A percentile compares a stretch with the other conserved stretches of the same genome.
Evolutionary conservation across 2,797 vertebrate genomes (phyloP).

Genomic region (Chloroceryle inda): DNA sequence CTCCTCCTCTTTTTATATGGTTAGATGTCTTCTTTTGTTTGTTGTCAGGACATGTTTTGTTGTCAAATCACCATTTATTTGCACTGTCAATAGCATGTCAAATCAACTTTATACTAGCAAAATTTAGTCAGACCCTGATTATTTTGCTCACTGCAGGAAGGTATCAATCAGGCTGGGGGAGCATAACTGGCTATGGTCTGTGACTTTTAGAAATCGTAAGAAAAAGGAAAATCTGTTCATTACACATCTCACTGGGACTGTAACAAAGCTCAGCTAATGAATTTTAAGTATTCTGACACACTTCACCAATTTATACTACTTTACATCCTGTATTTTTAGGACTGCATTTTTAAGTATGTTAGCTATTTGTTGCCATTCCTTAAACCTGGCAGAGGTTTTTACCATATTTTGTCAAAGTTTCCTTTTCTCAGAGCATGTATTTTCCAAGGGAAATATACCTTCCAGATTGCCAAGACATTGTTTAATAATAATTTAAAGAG

Average conservation of each 20-base stretch:
- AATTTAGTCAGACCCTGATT: not conserved
- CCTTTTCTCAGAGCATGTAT: not conserved
- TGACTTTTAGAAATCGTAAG: not conserved
- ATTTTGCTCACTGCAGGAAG: not conserved
- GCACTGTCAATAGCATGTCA: not conserved
- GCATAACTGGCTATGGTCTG: not conserved
- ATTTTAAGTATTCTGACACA: not conserved
- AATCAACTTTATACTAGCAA: not conserved
- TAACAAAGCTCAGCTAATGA: not conserved
- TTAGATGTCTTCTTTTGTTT: not conserved
- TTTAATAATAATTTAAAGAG: slow-evolving; percentile 36
- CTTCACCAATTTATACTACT: not conserved
- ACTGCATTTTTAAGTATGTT: not conserved
- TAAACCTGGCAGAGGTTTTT: not conserved
- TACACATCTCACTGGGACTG: not conserved
- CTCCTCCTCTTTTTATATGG: not conserved
- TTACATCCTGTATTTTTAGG: not conserved
- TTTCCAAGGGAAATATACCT: not conserved
- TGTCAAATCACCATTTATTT: not conserved
- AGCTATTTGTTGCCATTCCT: not conserved
- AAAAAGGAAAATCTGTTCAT: not conserved
- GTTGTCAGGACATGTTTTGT: not conserved
- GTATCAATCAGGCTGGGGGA: not conserved
- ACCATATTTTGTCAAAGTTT: not conserved
- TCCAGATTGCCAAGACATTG: slow-evolving; percentile 14